Evolutionary conservation across 2,797 vertebrate genomes (phyloP).

Genomic region (Morelia viridis): DNA sequence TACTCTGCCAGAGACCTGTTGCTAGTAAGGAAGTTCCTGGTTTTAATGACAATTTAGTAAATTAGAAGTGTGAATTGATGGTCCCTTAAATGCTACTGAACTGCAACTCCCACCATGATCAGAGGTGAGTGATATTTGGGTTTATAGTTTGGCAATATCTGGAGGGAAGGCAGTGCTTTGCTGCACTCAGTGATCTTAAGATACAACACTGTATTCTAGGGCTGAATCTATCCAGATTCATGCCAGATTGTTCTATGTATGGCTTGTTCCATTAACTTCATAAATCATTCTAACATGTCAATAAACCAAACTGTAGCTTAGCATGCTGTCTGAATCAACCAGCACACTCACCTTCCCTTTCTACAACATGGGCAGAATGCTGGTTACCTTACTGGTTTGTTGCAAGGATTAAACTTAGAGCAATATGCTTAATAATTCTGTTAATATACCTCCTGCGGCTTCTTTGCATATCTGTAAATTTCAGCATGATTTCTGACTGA

Average conservation of each 20-base stretch:
- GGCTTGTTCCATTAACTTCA: background rate
- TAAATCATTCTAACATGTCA: background rate
- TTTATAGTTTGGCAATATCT: background rate
- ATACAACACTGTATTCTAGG: background rate
- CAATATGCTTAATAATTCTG: background rate
- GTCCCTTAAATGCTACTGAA: no score
- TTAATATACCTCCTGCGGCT: background rate
- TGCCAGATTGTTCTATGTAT: background rate
- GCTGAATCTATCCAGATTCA: background rate
- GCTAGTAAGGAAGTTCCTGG: background rate
- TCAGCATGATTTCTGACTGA: background rate
- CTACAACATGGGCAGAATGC: background rate
- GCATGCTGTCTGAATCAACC: background rate
- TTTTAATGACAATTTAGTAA: background rate
- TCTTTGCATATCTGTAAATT: background rate
- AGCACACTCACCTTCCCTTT: background rate
- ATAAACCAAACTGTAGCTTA: background rate
- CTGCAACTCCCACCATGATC: background rate
- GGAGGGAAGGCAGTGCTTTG: no score
- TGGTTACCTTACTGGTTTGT: background rate
- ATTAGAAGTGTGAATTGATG: background rate
- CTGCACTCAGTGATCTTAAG: background rate
- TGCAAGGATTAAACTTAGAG: background rate
- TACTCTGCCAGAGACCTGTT: background rate
- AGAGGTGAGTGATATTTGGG: background rate